Evolutionary conservation across 2,888 invertebrate genomes (phyloP).

Genomic region (Drosophila maculinotata): DNA sequence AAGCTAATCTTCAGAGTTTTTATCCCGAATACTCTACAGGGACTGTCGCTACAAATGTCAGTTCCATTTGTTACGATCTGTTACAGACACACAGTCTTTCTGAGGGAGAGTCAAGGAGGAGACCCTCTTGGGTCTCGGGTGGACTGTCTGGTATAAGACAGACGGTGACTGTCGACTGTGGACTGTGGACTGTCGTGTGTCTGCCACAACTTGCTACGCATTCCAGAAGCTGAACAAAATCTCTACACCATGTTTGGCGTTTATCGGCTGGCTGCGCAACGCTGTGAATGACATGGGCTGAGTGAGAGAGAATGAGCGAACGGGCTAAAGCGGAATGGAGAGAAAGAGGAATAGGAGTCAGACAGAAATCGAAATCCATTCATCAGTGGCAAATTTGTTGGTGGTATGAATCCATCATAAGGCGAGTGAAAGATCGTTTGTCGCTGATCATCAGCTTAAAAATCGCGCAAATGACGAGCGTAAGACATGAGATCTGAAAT

Average conservation of each 20-base stretch:
- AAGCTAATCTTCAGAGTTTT: slow-evolving; percentile 30
- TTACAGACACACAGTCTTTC: slow-evolving; percentile 51
- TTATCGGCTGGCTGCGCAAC: slow-evolving; percentile 64
- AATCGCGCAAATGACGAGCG: slow-evolving; percentile 83
- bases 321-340: slow-evolving; percentile 22
- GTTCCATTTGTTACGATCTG: slow-evolving; percentile 71
- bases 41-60: slow-evolving; percentile 77
- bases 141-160: slow-evolving; percentile 49
- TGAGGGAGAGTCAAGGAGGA: slow-evolving; percentile 20
- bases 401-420: slow-evolving; percentile 85
- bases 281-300: slow-evolving; percentile 56
- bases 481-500: slow-evolving; percentile 66
- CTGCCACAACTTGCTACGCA: slow-evolving; percentile 79
- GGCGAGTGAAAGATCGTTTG: slow-evolving; percentile 84
- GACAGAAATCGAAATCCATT: slow-evolving; percentile 84
- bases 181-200: slow-evolving; percentile 47
- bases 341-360: slow-evolving; percentile 25
- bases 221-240: slow-evolving; percentile 84
- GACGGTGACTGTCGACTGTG: slow-evolving; percentile 29
- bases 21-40: slow-evolving; percentile 19
- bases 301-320: slow-evolving; percentile 20
- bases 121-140: slow-evolving; percentile 26
- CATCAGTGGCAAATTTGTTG: slow-evolving; percentile 85
- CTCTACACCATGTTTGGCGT: slow-evolving; percentile 82
- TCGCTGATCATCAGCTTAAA: slow-evolving; percentile 84